These are phyloP conservation scores for Peromyscus leucopus DNA, from an alignment of 2,113 vertebrate genomes.

Conservation along the genomic window DNA sequence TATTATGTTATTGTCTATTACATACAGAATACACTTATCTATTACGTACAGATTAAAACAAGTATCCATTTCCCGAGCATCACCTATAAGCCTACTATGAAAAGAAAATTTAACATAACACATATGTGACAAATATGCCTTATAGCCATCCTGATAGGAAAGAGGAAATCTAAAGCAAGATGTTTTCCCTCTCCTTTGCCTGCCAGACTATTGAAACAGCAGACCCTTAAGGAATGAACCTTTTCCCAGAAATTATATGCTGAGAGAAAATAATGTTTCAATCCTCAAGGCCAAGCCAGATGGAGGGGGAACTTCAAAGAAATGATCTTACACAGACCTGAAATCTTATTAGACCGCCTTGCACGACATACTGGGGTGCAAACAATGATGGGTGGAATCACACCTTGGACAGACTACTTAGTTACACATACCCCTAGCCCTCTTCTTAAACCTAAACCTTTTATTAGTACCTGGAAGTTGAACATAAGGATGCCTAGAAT, in stretches of 20 bases:
- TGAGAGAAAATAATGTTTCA: neutral
- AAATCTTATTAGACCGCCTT: neutral
- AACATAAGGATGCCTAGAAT: neutral
- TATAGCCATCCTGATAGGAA: neutral
- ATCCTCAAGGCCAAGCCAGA: neutral
- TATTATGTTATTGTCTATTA: too few relatives aligned
- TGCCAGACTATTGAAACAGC: neutral
- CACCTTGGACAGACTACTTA: neutral
- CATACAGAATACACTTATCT: neutral
- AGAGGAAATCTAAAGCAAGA: neutral
- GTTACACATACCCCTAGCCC: neutral
- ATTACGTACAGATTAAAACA: neutral
- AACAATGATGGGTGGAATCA: neutral
- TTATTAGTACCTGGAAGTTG: neutral
- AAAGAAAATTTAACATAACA: neutral
- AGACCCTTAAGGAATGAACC: neutral
- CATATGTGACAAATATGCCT: neutral
- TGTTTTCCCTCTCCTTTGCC: neutral
- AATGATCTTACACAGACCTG: neutral
- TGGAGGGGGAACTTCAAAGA: neutral
- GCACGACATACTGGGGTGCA: neutral
- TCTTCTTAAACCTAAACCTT: neutral
- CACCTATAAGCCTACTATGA: neutral
- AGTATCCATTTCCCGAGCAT: neutral
- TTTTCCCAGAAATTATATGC: neutral